phyloP scores from a whole-genome alignment of 2,113 vertebrate species.

The Sprattus sprattus region DNA sequence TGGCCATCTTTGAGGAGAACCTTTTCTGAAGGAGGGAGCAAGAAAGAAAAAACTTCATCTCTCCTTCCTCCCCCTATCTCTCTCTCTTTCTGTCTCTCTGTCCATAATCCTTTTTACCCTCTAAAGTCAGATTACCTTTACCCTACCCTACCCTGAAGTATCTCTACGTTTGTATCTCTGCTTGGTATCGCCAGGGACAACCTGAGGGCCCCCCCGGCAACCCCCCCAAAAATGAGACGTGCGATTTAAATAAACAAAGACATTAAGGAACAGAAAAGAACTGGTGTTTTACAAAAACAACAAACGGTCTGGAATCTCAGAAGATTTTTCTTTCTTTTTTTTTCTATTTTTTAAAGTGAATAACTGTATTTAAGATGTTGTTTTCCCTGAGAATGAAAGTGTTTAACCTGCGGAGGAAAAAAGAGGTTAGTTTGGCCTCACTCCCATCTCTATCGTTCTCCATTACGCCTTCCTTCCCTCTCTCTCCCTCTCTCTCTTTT shows the following conservation, averaged over 20 bases:
- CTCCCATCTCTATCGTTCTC: not conserved
- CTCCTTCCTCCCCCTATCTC: not conserved
- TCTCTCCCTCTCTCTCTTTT: not conserved
- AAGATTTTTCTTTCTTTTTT: slow-evolving; percentile 30
- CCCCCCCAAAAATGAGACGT: not conserved
- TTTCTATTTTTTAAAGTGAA: not conserved
- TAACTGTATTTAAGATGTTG: not conserved
- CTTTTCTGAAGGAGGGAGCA: slow-evolving; percentile 78
- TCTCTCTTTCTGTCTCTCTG: slow-evolving; percentile 47
- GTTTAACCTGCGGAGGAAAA: not conserved
- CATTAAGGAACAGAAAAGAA: slow-evolving; percentile 39
- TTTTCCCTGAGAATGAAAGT: not conserved
- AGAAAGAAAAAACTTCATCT: not conserved
- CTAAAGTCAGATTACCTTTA: not conserved
- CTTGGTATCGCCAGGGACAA: too few relatives aligned
- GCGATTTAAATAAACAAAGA: not conserved
- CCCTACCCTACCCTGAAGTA: not conserved
- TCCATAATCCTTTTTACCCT: not conserved
- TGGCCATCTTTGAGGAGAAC: slow-evolving; percentile 94
- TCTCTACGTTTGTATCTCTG: not conserved
- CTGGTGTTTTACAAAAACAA: slow-evolving; percentile 52
- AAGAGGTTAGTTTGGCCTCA: not conserved
- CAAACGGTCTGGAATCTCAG: slow-evolving; percentile 51
- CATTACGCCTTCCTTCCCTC: not conserved
- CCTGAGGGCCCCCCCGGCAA: not conserved